Percentiles rank a stretch among this genome's conserved stretches.
Evolutionary conservation across 2,888 invertebrate species (phyloP).

Genomic region (Agrochola macilenta): DNA sequence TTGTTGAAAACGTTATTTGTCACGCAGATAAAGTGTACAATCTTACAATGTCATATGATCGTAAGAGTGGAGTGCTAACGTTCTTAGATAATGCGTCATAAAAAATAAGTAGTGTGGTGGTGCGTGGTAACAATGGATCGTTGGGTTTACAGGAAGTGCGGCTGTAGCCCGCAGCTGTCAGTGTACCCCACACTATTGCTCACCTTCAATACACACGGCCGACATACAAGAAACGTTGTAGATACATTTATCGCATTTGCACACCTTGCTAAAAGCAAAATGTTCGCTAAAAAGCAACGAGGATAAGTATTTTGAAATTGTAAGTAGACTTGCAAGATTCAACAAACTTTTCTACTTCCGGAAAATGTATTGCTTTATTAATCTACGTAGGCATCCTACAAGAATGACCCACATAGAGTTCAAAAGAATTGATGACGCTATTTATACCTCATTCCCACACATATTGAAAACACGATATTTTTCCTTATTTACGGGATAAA

Average conservation of each 20-base stretch:
- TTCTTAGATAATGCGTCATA: conserved; percentile 78
- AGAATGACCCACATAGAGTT: conserved; percentile 1
- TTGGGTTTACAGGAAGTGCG: conserved; percentile 85
- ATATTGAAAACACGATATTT: conserved; percentile 23
- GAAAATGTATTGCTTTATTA: not conserved
- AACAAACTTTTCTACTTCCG: not conserved
- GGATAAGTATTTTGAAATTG: not conserved
- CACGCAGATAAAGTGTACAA: conserved; percentile 66
- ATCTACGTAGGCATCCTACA: not conserved
- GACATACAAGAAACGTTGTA: conserved; percentile 33
- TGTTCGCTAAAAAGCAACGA: conserved; percentile 10
- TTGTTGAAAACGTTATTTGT: conserved; percentile 67
- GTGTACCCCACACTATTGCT: conserved; percentile 55
- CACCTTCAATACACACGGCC: conserved; percentile 61
- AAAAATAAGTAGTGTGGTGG: conserved; percentile 76
- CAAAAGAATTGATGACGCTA: conserved; percentile 13
- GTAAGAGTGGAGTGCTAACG: conserved; percentile 66
- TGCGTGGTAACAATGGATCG: conserved; percentile 82
- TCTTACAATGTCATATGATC: conserved; percentile 69
- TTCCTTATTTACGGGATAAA: conserved; percentile 48
- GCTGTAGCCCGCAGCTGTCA: conserved; percentile 82
- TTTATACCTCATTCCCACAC: conserved; percentile 10
- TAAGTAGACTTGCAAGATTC: not conserved
- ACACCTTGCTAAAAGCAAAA: conserved; percentile 46
- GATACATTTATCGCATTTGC: conserved; percentile 45